Evolutionary conservation across 2,113 vertebrate genomes (phyloP).

Genomic region (Rhinolophus ferrumequinum): DNA sequence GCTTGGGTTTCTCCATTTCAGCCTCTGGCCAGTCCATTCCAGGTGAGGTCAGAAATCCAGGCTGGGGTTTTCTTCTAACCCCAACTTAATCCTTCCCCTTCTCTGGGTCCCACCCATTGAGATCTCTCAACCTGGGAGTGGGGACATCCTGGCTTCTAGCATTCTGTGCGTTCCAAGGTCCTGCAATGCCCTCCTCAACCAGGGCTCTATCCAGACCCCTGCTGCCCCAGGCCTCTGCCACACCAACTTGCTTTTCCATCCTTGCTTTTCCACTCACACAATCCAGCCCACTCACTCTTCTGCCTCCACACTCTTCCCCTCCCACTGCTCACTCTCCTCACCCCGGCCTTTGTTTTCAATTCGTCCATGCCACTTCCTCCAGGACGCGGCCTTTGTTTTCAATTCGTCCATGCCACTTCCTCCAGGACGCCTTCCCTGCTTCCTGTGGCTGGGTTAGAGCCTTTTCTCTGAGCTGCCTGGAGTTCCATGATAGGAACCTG

Average conservation of each 20-base stretch:
- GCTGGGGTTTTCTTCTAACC: neutral
- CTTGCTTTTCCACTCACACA: neutral
- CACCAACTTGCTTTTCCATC: no score
- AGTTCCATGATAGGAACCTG: no score
- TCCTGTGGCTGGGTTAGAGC: neutral
- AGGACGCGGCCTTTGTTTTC: no score
- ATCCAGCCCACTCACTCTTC: neutral
- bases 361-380: neutral
- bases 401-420: neutral
- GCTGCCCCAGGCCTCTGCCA: neutral
- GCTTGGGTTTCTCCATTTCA: neutral
- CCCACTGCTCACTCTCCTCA: neutral
- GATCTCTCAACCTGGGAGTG: neutral
- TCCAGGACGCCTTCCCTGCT: conserved; percentile 32
- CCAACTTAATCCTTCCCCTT: neutral
- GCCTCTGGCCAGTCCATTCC: neutral
- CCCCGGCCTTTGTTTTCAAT: neutral
- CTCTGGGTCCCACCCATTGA: neutral
- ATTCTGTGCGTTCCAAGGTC: neutral
- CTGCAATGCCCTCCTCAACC: neutral
- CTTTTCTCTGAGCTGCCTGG: neutral
- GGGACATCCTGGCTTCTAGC: neutral
- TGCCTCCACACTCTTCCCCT: neutral
- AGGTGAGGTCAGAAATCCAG: neutral
- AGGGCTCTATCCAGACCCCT: neutral